Percentiles rank a stretch among this genome's conserved stretches.
Evolutionary conservation across 1,140 invertebrate species (phyloP).

Genomic region (Drusus annulatus): DNA sequence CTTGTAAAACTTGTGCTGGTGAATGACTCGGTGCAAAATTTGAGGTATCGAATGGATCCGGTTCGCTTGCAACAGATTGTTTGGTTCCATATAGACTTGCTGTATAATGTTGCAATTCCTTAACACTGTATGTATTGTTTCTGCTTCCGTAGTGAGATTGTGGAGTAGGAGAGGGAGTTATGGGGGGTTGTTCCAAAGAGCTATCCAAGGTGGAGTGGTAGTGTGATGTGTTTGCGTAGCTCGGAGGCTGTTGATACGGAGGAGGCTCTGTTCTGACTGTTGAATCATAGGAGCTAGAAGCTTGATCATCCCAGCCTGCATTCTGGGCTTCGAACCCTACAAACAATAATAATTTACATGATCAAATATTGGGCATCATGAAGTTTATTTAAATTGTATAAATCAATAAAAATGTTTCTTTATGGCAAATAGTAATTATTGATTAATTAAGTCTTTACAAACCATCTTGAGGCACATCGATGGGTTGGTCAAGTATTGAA

Average conservation of each 20-base stretch:
- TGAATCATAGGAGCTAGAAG: slow-evolving; percentile 6
- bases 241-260: slow-evolving; percentile 55
- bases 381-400: background rate
- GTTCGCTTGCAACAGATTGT: slow-evolving; percentile 25
- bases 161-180: background rate
- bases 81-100: slow-evolving; percentile 2
- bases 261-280: slow-evolving; percentile 50
- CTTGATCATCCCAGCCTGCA: slow-evolving; percentile 48
- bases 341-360: background rate
- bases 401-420: background rate
- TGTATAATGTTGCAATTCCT: slow-evolving; percentile 28
- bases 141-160: slow-evolving; percentile 23
- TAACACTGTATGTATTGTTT: slow-evolving; percentile 4
- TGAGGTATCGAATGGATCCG: slow-evolving; percentile 57
- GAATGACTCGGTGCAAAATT: slow-evolving; percentile 28
- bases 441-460: background rate
- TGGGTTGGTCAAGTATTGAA: slow-evolving; percentile 84
- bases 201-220: slow-evolving; percentile 39
- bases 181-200: slow-evolving; percentile 5
- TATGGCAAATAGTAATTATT: no score
- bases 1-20: no score
- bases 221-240: slow-evolving; percentile 55
- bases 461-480: slow-evolving; percentile 74
- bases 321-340: slow-evolving; percentile 33
- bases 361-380: background rate